Percentiles rank a stretch among this genome's conserved stretches.
These are phyloP conservation scores for Peribatodes rhomboidaria DNA, from an alignment of 2,888 invertebrate genomes.

Conservation along the genomic window DNA sequence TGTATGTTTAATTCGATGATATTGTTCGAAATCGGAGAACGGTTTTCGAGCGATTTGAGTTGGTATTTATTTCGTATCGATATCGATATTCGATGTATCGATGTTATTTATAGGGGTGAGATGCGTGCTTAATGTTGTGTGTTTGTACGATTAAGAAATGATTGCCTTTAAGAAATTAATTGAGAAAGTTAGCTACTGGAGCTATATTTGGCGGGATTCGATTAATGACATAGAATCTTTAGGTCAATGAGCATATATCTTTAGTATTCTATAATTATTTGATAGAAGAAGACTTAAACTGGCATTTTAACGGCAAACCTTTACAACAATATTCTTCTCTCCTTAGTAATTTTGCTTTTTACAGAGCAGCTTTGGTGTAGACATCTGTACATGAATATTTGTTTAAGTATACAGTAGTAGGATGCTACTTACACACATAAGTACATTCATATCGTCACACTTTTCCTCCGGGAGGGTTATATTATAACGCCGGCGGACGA, in stretches of 20 bases:
- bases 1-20: conserved; percentile 35
- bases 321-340: neutral
- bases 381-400: too few species aligned
- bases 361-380: too few species aligned
- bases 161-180: conserved; percentile 23
- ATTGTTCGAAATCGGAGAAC: conserved; percentile 27
- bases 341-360: too few species aligned
- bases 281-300: neutral
- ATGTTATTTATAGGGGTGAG: conserved; percentile 17
- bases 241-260: neutral
- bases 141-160: conserved; percentile 12
- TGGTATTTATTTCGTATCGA: conserved; percentile 22
- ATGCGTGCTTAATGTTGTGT: conserved; percentile 23
- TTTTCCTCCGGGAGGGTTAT: too few species aligned
- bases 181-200: conserved; percentile 27
- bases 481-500: too few species aligned
- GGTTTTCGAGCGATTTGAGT: conserved; percentile 32
- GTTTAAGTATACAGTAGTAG: too few species aligned
- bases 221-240: neutral
- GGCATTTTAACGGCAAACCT: neutral
- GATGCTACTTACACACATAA: too few species aligned
- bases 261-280: neutral
- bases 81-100: conserved; percentile 18
- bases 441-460: too few species aligned
- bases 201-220: conserved; percentile 18